Evolutionary conservation across 2,113 vertebrate species (phyloP).

Genomic region (Xiphophorus hellerii): DNA sequence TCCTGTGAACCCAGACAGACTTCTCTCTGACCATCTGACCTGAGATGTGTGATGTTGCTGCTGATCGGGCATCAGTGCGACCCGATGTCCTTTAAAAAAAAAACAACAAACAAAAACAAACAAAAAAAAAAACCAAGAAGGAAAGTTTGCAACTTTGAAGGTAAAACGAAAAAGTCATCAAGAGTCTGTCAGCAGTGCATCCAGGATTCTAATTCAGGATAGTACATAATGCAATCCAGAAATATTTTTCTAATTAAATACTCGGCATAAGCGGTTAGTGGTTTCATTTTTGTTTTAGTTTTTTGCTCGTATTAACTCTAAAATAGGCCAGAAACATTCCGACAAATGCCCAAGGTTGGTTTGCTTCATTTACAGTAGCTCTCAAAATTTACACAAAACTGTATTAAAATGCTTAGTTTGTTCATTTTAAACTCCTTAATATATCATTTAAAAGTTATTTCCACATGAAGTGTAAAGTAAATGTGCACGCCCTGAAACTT

Average conservation of each 20-base stretch:
- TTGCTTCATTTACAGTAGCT: background rate
- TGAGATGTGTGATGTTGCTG: slow-evolving; percentile 31
- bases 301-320: background rate
- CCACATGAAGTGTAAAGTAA: background rate
- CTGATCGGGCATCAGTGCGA: slow-evolving; percentile 27
- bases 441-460: background rate
- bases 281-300: background rate
- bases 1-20: slow-evolving; percentile 81
- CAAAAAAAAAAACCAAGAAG: background rate
- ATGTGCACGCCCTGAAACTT: background rate
- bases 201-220: background rate
- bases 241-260: background rate
- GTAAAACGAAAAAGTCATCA: background rate
- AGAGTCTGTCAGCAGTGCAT: background rate
- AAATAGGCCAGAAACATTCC: slow-evolving; percentile 42
- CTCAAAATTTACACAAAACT: background rate
- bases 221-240: background rate
- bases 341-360: slow-evolving; percentile 8
- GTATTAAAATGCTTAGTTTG: background rate
- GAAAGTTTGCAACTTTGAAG: slow-evolving; percentile 22
- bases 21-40: slow-evolving; percentile 3
- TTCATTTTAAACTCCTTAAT: background rate
- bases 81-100: slow-evolving; percentile 22
- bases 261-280: background rate
- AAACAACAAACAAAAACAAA: background rate